Evolutionary conservation across 2,797 vertebrate species (phyloP).

Genomic region (Ataeniobius toweri): DNA sequence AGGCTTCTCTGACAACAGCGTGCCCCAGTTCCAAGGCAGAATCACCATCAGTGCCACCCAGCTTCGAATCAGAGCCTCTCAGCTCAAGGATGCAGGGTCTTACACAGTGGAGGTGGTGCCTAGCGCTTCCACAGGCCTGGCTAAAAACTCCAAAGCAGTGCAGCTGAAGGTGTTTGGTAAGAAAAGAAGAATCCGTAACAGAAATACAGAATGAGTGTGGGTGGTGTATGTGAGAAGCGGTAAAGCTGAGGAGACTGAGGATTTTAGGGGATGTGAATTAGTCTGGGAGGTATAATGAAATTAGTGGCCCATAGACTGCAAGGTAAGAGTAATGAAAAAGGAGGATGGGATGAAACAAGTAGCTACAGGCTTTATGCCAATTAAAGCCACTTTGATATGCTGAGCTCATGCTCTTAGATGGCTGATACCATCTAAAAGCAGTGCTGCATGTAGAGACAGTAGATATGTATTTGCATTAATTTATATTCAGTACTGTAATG

Average conservation of each 20-base stretch:
- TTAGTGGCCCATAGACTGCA: conserved; percentile 68
- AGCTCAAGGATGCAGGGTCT: conserved; percentile 71
- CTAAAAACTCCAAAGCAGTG: conserved; percentile 59
- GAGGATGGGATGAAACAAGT: conserved; percentile 49
- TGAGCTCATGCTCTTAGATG: conserved; percentile 55
- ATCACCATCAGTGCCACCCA: conserved; percentile 69
- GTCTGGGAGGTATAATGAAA: conserved; percentile 72
- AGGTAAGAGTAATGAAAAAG: conserved; percentile 65
- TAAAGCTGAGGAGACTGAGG: conserved; percentile 48
- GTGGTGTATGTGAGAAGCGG: conserved; percentile 18
- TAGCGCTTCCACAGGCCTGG: conserved; percentile 34
- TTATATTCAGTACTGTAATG: conserved; percentile 49
- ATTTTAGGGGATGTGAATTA: conserved; percentile 61
- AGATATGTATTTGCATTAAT: conserved; percentile 53
- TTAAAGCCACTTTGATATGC: conserved; percentile 62
- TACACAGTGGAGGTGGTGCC: conserved; percentile 76
- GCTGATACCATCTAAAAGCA: conserved; percentile 53
- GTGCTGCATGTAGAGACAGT: conserved; percentile 47
- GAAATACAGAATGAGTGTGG: conserved; percentile 1
- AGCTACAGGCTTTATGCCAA: conserved; percentile 64
- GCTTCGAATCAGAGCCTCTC: conserved; percentile 64
- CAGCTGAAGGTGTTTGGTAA: conserved; percentile 79
- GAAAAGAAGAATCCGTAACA: conserved; percentile 36
- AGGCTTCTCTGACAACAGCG: neutral
- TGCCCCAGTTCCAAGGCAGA: conserved; percentile 68